Evolutionary conservation across 2,888 invertebrate genomes (phyloP), one percentile per base, ranked within the genome.

Genomic region (Scaptomyza tumidula): DNA sequence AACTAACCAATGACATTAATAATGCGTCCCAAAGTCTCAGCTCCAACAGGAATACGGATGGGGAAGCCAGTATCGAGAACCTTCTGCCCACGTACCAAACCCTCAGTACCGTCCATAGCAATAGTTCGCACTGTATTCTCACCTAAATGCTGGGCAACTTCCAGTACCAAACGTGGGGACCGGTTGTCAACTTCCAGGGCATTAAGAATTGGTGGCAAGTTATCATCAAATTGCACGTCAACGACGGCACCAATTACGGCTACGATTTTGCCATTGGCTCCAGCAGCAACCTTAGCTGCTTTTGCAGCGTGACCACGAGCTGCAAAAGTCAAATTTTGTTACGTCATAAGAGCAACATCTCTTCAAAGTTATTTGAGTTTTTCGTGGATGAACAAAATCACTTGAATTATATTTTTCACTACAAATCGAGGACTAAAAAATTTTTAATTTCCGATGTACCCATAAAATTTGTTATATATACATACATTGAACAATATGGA

Each of bases 231-330:
- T 92, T 98, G 98, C 0, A 98, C 98, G 91, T 99, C 99, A 44
- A 99, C 98, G 74, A 99, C 98, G 87, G 99, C 98, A 93, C 98
- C 98, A 91, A 99, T 99, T 59, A 99, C 98, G 86, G 97, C 98
- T 43, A 98, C 97, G 76, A 99, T 80, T 59, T 76, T 90, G 35
- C 90, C 90, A 60, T 88, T 90, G 67, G 70, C 84, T 45, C 58
- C 88, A 43, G 77, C 89, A 48, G 84, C 85, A 31, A 75, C 83
- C 59, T 88, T 88, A 35, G 89, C 90, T 53, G 89, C 88, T 68
- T 90, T 90, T 16, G 89, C 90, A 57, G 89, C 90, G 83, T 89
- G 79, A 31, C 88, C 84, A 24, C 90, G 90, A 69, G 89, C 86
- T 86, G 49, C 1, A 57, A 53, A 57, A 53, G 27, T 29, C n/a